These are phyloP conservation scores for Barypeithes pellucidus DNA, from an alignment of 2,888 invertebrate genomes.

Conservation along the genomic window DNA sequence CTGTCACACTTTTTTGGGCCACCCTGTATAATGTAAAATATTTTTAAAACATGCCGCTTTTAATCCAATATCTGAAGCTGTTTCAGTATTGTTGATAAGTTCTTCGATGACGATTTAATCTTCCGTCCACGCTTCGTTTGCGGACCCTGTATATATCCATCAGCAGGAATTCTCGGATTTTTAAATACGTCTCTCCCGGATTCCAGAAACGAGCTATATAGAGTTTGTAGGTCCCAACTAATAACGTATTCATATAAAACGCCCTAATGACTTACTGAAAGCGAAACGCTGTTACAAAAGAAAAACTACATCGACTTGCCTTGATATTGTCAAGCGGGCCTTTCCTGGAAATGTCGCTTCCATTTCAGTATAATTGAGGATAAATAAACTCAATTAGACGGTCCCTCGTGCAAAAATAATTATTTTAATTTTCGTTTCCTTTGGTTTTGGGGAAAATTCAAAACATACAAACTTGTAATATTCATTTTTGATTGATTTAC, in stretches of 20 bases:
- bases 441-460: neutral
- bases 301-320: conserved; percentile 12
- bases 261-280: conserved; percentile 5
- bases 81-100: no score
- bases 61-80: no score
- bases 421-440: conserved; percentile 5
- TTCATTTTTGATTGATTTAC: no score
- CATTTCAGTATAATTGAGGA: conserved; percentile 6
- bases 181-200: no score
- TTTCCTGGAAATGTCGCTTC: conserved; percentile 5
- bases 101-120: no score
- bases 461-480: no score
- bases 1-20: no score
- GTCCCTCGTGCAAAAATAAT: neutral
- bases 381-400: conserved; percentile 6
- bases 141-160: no score
- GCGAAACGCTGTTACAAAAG: neutral
- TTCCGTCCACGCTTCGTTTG: no score
- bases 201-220: neutral
- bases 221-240: neutral
- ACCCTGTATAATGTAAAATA: no score
- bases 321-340: neutral
- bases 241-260: conserved; percentile 1
- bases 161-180: no score
- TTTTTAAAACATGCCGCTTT: no score